A percentile compares a stretch with the other conserved stretches of the same genome.
phyloP scores from a whole-genome alignment of 2,888 invertebrate genomes.

The Taenaris catops region DNA sequence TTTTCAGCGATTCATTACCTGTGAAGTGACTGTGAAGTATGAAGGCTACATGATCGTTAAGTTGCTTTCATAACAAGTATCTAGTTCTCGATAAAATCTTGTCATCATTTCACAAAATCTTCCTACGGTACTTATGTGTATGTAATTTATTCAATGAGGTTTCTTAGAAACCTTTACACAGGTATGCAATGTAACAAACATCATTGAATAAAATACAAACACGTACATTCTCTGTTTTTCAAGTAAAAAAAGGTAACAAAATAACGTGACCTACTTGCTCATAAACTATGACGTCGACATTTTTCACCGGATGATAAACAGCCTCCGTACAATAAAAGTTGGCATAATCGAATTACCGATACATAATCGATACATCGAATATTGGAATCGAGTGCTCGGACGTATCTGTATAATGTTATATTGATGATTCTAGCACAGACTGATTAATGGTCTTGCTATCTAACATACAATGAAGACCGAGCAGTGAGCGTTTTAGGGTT shows the following conservation, averaged over 20 bases:
- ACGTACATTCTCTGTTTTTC: too few species aligned
- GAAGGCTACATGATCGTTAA: too few species aligned
- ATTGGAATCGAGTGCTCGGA: constrained; percentile 72
- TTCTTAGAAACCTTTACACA: too few species aligned
- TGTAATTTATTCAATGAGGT: too few species aligned
- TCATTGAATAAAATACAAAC: too few species aligned
- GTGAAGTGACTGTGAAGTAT: too few species aligned
- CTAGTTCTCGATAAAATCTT: too few species aligned
- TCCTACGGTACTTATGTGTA: too few species aligned
- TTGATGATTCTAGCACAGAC: constrained; percentile 75
- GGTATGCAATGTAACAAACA: too few species aligned
- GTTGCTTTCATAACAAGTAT: too few species aligned
- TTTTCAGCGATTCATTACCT: too few species aligned
- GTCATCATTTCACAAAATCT: too few species aligned
- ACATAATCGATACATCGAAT: constrained; percentile 67
- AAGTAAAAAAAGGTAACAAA: constrained; percentile 1
- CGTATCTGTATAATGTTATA: constrained; percentile 72
- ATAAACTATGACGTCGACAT: constrained; percentile 46
- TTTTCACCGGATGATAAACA: constrained; percentile 61
- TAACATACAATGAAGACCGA: constrained; percentile 61
- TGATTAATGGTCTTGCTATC: constrained; percentile 72
- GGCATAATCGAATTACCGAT: constrained; percentile 70
- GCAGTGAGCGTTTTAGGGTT: constrained; percentile 43
- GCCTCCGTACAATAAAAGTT: constrained; percentile 52
- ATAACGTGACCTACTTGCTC: constrained; percentile 21